Evolutionary conservation across 2,888 invertebrate genomes (phyloP).

Genomic region (Gasteruption jaculator): DNA sequence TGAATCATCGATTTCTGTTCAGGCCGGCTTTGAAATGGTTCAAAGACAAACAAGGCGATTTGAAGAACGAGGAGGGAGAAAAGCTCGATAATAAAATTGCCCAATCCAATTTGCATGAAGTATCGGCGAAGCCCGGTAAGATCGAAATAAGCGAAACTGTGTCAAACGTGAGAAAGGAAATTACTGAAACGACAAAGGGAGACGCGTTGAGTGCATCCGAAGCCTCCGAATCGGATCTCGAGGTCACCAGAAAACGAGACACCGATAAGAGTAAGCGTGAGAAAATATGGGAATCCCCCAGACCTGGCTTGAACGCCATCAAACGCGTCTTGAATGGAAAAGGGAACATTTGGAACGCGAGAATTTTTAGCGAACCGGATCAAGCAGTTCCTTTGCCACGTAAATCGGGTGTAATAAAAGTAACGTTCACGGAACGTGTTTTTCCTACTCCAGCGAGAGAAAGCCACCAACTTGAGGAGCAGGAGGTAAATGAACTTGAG

Average conservation of each 20-base stretch:
- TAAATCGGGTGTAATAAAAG: constrained; percentile 57
- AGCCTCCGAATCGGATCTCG: constrained; percentile 24
- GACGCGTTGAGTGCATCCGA: constrained; percentile 16
- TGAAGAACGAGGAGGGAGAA: constrained; percentile 16
- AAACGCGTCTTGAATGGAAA: constrained; percentile 33
- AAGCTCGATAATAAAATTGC: too few relatives aligned
- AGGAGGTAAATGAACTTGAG: constrained; percentile 61
- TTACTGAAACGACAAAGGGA: constrained; percentile 23
- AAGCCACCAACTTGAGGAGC: constrained; percentile 66
- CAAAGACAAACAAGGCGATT: constrained; percentile 22
- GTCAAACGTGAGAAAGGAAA: constrained; percentile 24
- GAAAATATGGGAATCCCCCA: constrained; percentile 14
- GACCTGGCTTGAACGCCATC: constrained; percentile 20
- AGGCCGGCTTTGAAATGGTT: constrained; percentile 39
- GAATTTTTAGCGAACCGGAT: constrained; percentile 41
- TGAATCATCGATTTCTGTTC: constrained; percentile 4
- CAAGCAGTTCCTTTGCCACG: constrained; percentile 59
- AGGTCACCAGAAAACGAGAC: constrained; percentile 1
- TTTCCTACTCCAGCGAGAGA: constrained; percentile 82
- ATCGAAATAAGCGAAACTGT: constrained; percentile 14
- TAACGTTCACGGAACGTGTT: constrained; percentile 69
- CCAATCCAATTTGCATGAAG: too few relatives aligned
- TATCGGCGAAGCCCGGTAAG: constrained; percentile 8
- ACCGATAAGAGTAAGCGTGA: constrained; percentile 15
- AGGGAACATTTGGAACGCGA: constrained; percentile 36